A percentile compares a stretch with the other conserved stretches of the same genome.
Conservation (phyloP, 2,113 vertebrate genomes). For the Trinectes maculatus region DNA sequence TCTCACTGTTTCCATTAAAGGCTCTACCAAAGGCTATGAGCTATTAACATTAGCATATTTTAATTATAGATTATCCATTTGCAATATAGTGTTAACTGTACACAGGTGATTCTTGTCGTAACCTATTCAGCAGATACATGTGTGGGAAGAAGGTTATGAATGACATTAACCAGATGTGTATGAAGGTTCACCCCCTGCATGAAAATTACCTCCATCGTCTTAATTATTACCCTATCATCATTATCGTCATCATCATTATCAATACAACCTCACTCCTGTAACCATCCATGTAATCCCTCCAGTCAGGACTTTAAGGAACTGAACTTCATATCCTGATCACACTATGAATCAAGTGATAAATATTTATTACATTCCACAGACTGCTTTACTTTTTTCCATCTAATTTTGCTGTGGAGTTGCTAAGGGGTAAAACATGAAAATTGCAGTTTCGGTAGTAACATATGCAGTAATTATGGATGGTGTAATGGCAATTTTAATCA, state of each 20-base stretch:
- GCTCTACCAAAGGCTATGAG: neutral
- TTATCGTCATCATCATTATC: constrained; percentile 44
- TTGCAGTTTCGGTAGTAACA: constrained; percentile 30
- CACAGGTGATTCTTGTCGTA: neutral
- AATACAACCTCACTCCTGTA: constrained; percentile 13
- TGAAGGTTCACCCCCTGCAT: constrained; percentile 33
- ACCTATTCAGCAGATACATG: neutral
- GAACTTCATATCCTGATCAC: constrained; percentile 19
- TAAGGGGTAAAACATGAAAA: neutral
- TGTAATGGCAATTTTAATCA: constrained; percentile 41
- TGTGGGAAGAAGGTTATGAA: constrained; percentile 7
- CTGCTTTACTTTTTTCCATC: neutral
- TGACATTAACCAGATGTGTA: constrained; percentile 31
- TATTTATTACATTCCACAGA: constrained; percentile 35
- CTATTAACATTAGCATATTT: neutral
- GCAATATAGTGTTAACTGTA: neutral
- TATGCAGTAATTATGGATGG: neutral
- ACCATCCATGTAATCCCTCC: constrained; percentile 10
- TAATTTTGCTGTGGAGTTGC: constrained; percentile 9
- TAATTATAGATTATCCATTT: neutral
- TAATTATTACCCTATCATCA: constrained; percentile 54
- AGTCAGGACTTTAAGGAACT: constrained; percentile 8
- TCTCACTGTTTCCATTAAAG: neutral
- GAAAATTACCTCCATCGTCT: constrained; percentile 37
- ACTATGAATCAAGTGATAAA: constrained; percentile 28